A percentile compares a stretch with the other conserved stretches of the same genome.
Evolutionary conservation across 2,888 invertebrate genomes (phyloP).

Genomic region (Rhopalosiphum nymphaeae): DNA sequence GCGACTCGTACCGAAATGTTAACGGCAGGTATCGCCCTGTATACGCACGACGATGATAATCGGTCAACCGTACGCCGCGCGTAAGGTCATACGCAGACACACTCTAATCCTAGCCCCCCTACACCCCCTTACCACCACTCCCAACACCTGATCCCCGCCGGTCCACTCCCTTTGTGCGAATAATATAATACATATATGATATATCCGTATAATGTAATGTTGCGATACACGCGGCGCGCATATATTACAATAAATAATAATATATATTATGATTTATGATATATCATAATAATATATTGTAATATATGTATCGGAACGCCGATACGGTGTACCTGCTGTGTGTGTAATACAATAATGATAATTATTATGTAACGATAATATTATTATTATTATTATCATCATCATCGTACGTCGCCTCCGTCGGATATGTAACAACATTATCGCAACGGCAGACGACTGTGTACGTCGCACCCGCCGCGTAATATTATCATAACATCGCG

Average conservation of each 20-base stretch:
- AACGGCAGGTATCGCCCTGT: background rate
- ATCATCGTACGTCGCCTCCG: background rate
- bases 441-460: background rate
- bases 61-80: constrained; percentile 41
- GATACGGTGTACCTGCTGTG: background rate
- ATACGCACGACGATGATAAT: constrained; percentile 25
- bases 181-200: background rate
- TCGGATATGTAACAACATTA: background rate
- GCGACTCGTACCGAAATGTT: background rate
- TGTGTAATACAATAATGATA: background rate
- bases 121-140: background rate
- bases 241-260: constrained; percentile 15
- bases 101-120: constrained; percentile 14
- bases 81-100: constrained; percentile 45
- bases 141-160: background rate
- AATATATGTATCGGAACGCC: constrained; percentile 13
- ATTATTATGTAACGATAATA: background rate
- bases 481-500: background rate
- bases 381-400: background rate
- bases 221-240: constrained; percentile 3
- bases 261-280: constrained; percentile 1
- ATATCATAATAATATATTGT: constrained; percentile 1
- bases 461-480: background rate
- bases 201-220: background rate
- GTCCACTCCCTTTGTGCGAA: background rate